A percentile compares a stretch with the other conserved stretches of the same genome.
These are phyloP conservation scores for Etheostoma nigrum DNA, from an alignment of 2,797 vertebrate genomes.

Conservation along the genomic window DNA sequence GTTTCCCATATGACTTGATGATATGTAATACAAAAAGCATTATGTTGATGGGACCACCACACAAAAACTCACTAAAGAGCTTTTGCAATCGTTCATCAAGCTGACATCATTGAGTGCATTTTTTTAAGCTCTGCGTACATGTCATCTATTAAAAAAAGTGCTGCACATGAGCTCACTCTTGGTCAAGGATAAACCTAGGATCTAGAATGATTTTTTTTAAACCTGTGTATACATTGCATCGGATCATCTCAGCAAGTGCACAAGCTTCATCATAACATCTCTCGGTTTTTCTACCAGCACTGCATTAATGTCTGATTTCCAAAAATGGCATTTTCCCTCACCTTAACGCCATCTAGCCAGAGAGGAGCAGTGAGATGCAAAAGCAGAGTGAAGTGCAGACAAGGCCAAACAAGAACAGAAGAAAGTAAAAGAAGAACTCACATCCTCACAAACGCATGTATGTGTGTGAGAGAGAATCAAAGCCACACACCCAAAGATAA, in stretches of 20 bases:
- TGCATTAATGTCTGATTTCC: slow-evolving; percentile 52
- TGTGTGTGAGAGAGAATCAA: slow-evolving; percentile 15
- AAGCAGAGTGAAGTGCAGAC: slow-evolving; percentile 3
- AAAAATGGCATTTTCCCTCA: slow-evolving; percentile 40
- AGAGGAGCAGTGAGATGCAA: slow-evolving; percentile 6
- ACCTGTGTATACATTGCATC: not conserved
- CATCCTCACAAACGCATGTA: slow-evolving; percentile 6
- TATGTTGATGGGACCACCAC: slow-evolving; percentile 32
- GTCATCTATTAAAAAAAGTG: slow-evolving; percentile 35
- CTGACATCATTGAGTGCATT: slow-evolving; percentile 23
- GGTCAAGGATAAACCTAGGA: slow-evolving; percentile 22
- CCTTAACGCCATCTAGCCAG: slow-evolving; percentile 23
- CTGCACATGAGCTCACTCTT: slow-evolving; percentile 19
- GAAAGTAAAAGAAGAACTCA: slow-evolving; percentile 17
- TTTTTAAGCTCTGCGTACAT: slow-evolving; percentile 23
- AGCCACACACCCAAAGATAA: slow-evolving; percentile 47
- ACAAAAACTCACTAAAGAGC: not conserved
- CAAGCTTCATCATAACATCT: slow-evolving; percentile 40
- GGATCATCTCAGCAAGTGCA: slow-evolving; percentile 25
- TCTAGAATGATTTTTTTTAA: not conserved
- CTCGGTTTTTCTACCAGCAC: slow-evolving; percentile 28
- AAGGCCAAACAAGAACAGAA: slow-evolving; percentile 5
- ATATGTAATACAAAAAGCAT: slow-evolving; percentile 67
- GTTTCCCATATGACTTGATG: slow-evolving; percentile 50
- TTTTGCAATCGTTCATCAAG: slow-evolving; percentile 19